Evolutionary conservation across 2,888 invertebrate species (phyloP).

Genomic region (Scaptomyza caliginosa): DNA sequence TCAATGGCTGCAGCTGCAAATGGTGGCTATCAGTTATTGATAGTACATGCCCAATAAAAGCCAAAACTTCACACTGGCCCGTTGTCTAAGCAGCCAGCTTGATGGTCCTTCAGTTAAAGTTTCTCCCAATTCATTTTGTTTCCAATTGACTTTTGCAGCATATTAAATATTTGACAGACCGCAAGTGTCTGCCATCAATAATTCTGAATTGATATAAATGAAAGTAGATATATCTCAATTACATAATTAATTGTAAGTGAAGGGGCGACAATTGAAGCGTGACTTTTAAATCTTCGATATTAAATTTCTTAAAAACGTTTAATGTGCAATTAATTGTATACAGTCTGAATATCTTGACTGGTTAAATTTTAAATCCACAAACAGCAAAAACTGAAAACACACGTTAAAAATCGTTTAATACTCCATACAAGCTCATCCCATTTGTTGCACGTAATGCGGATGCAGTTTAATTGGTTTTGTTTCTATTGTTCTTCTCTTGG

Average conservation of each 20-base stretch:
- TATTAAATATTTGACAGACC: slow-evolving; percentile 25
- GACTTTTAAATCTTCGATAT: too few relatives aligned
- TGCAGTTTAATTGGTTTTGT: neutral
- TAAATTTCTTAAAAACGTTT: neutral
- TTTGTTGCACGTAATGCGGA: neutral
- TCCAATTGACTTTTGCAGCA: neutral
- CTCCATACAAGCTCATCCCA: neutral
- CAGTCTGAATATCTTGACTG: neutral
- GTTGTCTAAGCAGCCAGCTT: slow-evolving; percentile 17
- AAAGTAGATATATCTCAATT: neutral
- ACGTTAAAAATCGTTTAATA: neutral
- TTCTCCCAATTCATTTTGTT: neutral
- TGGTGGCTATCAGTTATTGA: slow-evolving; percentile 62
- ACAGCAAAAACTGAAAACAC: neutral
- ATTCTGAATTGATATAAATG: slow-evolving; percentile 8
- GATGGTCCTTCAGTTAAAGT: slow-evolving; percentile 18
- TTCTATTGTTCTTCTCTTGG: neutral
- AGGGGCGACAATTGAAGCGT: too few relatives aligned
- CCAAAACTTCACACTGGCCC: slow-evolving; percentile 41
- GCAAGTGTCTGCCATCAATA: slow-evolving; percentile 24
- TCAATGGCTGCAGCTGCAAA: slow-evolving; percentile 64
- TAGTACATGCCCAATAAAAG: slow-evolving; percentile 56
- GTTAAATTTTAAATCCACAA: neutral
- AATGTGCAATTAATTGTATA: neutral
- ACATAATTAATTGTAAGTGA: neutral